phyloP scores from a whole-genome alignment of 2,113 vertebrate genomes.

The Irena cyanogastra region DNA sequence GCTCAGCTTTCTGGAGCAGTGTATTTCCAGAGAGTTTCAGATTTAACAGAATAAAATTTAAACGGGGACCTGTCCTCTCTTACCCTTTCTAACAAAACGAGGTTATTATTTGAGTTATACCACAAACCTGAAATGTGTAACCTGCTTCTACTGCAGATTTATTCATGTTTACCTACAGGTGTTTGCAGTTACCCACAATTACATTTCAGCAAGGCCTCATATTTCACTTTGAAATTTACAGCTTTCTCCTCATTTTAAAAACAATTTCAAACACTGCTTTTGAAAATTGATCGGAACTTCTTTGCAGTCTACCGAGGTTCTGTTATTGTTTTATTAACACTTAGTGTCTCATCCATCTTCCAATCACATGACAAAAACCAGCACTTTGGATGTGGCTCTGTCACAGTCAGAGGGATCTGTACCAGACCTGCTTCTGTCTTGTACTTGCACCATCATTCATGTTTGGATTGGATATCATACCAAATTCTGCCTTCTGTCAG shows the following conservation, averaged over 20 bases:
- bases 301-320: neutral
- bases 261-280: neutral
- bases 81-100: neutral
- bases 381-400: neutral
- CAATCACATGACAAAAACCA: neutral
- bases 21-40: neutral
- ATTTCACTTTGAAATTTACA: neutral
- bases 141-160: neutral
- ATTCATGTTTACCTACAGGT: neutral
- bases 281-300: neutral
- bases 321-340: neutral
- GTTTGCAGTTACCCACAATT: neutral
- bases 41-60: neutral
- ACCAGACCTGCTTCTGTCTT: neutral
- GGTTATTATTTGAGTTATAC: neutral
- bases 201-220: neutral
- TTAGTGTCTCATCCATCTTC: neutral
- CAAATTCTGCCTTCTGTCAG: neutral
- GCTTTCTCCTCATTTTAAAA: neutral
- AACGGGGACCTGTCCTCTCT: neutral
- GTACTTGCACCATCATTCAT: neutral
- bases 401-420: neutral
- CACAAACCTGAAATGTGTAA: neutral
- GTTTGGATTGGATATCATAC: neutral
- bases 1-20: neutral